Conservation (phyloP, 1,140 invertebrate genomes). For the Caenorhabditis briggsae region DNA sequence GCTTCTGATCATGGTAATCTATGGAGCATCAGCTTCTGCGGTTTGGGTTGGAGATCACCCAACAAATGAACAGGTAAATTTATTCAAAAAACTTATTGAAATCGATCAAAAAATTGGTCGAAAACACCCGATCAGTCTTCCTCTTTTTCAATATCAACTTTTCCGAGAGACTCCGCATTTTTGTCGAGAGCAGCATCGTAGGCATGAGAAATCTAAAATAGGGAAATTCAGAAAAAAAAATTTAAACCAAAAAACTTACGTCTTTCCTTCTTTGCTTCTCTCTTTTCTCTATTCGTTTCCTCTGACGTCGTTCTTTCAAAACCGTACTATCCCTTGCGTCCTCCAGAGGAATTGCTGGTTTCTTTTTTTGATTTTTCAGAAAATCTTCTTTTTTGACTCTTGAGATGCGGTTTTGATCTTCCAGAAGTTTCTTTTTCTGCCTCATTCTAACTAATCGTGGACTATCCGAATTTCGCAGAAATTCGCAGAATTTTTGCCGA, state of each 20-base stretch:
- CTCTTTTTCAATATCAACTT: background rate
- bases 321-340: background rate
- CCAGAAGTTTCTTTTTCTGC: constrained; percentile 82
- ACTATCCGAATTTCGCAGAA: too few relatives aligned
- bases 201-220: background rate
- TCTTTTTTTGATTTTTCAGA: constrained; percentile 6
- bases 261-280: constrained; percentile 32
- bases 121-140: background rate
- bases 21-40: constrained; percentile 83
- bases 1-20: constrained; percentile 88
- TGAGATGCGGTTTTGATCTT: constrained; percentile 78
- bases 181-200: background rate
- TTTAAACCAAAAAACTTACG: background rate
- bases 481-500: background rate
- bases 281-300: background rate
- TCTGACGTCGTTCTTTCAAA: background rate
- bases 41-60: constrained; percentile 58
- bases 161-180: background rate
- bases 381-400: constrained; percentile 3
- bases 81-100: background rate
- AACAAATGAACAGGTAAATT: background rate
- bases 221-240: background rate
- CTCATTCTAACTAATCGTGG: background rate
- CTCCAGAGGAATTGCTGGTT: constrained; percentile 11
- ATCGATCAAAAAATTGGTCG: background rate